Percentiles rank a stretch among this genome's conserved stretches.
Conservation (phyloP, 2,113 vertebrate species). For the Canis aureus region DNA sequence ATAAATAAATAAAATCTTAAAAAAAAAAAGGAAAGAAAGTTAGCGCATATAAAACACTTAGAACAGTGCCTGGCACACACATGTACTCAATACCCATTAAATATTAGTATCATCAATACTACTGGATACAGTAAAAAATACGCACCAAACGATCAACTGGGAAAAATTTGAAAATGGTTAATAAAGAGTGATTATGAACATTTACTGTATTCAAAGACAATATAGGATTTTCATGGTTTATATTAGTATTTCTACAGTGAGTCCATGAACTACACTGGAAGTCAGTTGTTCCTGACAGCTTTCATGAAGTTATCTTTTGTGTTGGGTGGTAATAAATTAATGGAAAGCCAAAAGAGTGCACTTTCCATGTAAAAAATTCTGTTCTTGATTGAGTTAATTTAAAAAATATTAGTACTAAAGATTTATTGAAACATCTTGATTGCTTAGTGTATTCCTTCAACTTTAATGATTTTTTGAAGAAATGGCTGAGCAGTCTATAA, state of each 20-base stretch:
- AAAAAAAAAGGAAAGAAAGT: neutral
- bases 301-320: neutral
- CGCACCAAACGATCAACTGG: neutral
- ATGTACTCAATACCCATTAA: neutral
- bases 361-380: constrained; percentile 20
- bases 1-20: too few species aligned
- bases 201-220: neutral
- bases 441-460: neutral
- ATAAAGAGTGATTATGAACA: neutral
- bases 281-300: neutral
- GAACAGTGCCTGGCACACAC: neutral
- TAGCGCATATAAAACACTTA: neutral
- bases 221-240: neutral
- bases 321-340: neutral
- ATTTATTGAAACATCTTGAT: constrained; percentile 37
- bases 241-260: neutral
- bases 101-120: neutral
- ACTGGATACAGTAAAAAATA: neutral
- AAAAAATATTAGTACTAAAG: neutral
- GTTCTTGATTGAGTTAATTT: constrained; percentile 46
- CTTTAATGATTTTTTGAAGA: constrained; percentile 6
- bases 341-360: neutral
- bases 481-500: neutral
- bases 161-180: neutral
- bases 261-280: neutral